Conservation (phyloP, 2,797 vertebrate species). For the Oceanodroma leucorhoa region DNA sequence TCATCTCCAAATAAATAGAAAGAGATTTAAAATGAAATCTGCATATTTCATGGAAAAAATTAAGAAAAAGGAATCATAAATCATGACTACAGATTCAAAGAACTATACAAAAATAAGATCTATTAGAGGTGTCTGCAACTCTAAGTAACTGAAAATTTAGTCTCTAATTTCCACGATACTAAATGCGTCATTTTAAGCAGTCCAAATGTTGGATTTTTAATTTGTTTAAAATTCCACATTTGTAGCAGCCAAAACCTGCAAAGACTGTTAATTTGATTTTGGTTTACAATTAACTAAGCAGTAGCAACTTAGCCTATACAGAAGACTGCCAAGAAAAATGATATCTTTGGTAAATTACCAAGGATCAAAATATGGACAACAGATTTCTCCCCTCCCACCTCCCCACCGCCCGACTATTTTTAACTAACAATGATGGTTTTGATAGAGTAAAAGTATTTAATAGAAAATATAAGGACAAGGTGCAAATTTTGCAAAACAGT, state of each 20-base stretch:
- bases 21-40: slow-evolving; percentile 43
- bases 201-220: slow-evolving; percentile 53
- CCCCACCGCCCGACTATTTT: slow-evolving; percentile 60
- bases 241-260: slow-evolving; percentile 55
- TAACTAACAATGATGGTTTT: slow-evolving; percentile 65
- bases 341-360: slow-evolving; percentile 79
- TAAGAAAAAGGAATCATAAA: slow-evolving; percentile 45
- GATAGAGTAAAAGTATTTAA: slow-evolving; percentile 43
- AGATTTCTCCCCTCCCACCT: slow-evolving; percentile 70
- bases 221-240: slow-evolving; percentile 37
- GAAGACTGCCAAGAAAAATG: slow-evolving; percentile 80
- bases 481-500: slow-evolving; percentile 65
- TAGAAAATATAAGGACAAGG: slow-evolving; percentile 58
- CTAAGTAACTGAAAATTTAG: slow-evolving; percentile 6
- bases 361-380: slow-evolving; percentile 78
- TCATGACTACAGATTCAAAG: background rate
- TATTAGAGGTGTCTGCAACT: background rate
- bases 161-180: slow-evolving; percentile 32
- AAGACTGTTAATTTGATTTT: slow-evolving; percentile 81
- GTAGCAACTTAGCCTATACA: slow-evolving; percentile 77
- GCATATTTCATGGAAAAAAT: slow-evolving; percentile 36
- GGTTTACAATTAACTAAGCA: slow-evolving; percentile 81
- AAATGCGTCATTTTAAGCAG: slow-evolving; percentile 15
- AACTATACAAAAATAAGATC: slow-evolving; percentile 2
- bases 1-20: slow-evolving; percentile 56